Evolutionary conservation across 2,113 vertebrate species (phyloP), one percentile per base, ranked within the genome.

Genomic region (Hippolais icterina): DNA sequence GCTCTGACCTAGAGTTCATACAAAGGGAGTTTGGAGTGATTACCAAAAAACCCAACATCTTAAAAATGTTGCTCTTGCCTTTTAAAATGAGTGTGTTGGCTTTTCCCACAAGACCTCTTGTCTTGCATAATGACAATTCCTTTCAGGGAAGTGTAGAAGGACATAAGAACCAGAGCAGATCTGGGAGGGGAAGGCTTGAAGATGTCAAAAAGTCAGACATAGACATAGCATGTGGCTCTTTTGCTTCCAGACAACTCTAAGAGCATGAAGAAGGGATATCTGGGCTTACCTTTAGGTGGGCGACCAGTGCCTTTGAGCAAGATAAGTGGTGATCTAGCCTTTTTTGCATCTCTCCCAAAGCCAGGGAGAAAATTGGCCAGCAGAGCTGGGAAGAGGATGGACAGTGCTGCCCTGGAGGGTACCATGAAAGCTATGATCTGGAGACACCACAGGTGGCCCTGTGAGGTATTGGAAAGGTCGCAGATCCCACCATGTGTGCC

Each of bases 361-460:
- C 23, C 54, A 66, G 47, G 37, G 22, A 54, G 18, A 18, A 66
- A 77, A 57, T 0, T 17, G 25, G 3, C 35, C n/a, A 49, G 70
- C 46, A 80, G 56, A 72, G 6, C 27, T 50, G 72, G 37, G 11
- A 87, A 35, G 15, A 13, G 16, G 47, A 70, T 59, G 47, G 33
- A 20, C 29, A 71, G 59, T 31, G 29, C 52, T 75, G 44, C 20
- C 33, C 24, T 60, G 42, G 42, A 44, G 16, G 20, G 11, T 49
- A 39, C 37, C 2, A 3, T 69, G 41, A 74, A 57, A 35, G 9
- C 59, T 56, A 2, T 0, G 0, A 56, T n/a, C 17, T 5, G 5
- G 60, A 46, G 15, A 50, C 8, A 50, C 12, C 4, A n/a, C n/a
- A n/a, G 29, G 11, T 83, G 42, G 23, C 39, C 35, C 22, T 41